A percentile compares a stretch with the other conserved stretches of the same genome.
Evolutionary conservation across 92 coral and sea anemone genomes (phyloP).

Genomic region (Actinernus sp.): DNA sequence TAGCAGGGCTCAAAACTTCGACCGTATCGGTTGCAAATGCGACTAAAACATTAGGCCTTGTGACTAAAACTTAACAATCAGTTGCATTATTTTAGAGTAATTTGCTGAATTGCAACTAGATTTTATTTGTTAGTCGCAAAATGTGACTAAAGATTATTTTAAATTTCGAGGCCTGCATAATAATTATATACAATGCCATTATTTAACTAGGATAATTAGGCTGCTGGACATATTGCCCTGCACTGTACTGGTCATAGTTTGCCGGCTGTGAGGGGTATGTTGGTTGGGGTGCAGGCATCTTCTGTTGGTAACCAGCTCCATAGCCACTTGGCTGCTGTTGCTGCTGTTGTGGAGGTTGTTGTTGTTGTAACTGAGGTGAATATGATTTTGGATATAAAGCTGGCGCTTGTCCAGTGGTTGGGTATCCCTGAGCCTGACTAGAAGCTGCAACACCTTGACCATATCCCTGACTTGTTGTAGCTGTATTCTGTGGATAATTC

Average conservation of each 20-base stretch:
- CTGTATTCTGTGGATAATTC: conserved; percentile 8
- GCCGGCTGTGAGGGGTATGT: neutral
- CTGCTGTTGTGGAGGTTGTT: conserved; percentile 33
- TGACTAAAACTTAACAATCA: too few relatives aligned
- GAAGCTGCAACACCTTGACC: conserved; percentile 28
- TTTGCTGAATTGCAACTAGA: too few relatives aligned
- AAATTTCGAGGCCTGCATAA: too few relatives aligned
- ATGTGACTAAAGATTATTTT: too few relatives aligned
- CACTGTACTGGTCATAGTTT: neutral
- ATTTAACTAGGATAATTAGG: too few relatives aligned
- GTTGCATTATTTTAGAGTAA: too few relatives aligned
- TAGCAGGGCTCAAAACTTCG: too few relatives aligned
- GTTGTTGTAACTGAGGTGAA: conserved; percentile 38
- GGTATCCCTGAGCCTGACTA: conserved; percentile 4
- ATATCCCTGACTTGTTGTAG: conserved; percentile 10
- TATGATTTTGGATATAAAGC: neutral
- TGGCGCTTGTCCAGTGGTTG: neutral
- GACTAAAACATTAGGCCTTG: too few relatives aligned
- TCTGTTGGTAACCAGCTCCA: conserved; percentile 20
- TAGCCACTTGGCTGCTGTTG: conserved; percentile 39
- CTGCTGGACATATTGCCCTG: conserved; percentile 61
- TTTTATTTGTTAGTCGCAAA: too few relatives aligned
- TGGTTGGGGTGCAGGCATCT: too few relatives aligned
- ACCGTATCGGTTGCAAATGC: too few relatives aligned
- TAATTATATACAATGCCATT: too few relatives aligned